Evolutionary conservation across 2,888 invertebrate genomes (phyloP), one percentile per base, ranked within the genome.

Genomic region (Napeogenes sylphis): DNA sequence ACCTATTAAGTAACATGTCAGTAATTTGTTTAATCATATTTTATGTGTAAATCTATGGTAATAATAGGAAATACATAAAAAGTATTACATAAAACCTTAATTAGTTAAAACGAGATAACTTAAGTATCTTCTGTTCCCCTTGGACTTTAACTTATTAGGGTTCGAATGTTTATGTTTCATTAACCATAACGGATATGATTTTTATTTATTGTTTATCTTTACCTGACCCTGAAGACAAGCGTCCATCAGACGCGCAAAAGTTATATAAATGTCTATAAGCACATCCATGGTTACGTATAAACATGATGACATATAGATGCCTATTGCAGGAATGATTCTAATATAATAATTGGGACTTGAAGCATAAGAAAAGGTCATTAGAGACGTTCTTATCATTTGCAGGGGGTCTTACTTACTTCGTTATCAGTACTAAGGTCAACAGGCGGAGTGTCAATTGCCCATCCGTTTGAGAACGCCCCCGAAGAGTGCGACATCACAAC

Each of bases 381-480:
- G 68, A 61, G 63, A 67, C 61, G 46, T 59, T 61, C 55, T 81
- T 85, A 87, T 82, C 82, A 66, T 81, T 74, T 73, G 83, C 87
- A 84, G 90, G 90, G 89, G 90, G 79, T 80, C 81, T 82, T 59
- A 78, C 89, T 89, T 87, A 90, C 90, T 71, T 86, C 84, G 75
- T 81, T 88, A 87, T 90, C 88, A 59, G 73, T 79, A 75, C 78
- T 77, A 73, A 81, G 87, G 87, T 90, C 90, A 84, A 83, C 76
- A 64, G 90, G 89, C 76, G 81, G 78, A 56, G 87, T 86, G 73
- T 90, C 90, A 72, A 87, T 87, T 73, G 90, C 87, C 90, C 90
- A 90, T 71, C 90, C 89, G 73, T 87, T 84, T 59, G 87, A 76
- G 76, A 80, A 83, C 67, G 77, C 78, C 63, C 73, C 74, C 62